A percentile compares a stretch with the other conserved stretches of the same genome.
Conservation (phyloP, 2,797 vertebrate species). For the Lithobates pipiens region DNA sequence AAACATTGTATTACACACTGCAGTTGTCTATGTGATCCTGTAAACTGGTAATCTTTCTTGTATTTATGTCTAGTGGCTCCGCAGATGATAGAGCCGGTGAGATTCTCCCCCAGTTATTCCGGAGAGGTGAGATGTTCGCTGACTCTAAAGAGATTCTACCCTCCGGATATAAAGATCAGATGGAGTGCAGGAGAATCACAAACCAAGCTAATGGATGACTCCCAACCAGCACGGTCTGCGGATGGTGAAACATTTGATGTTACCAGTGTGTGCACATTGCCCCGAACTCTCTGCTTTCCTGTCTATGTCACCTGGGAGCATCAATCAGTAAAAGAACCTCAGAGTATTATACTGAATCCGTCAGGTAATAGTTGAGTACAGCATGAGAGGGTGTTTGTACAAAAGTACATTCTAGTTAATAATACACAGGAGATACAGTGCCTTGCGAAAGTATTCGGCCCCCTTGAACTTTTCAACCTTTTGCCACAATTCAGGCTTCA, state of each 20-base stretch:
- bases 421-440: too few relatives aligned
- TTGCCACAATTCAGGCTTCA: too few relatives aligned
- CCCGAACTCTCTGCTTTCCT: neutral
- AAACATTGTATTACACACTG: too few relatives aligned
- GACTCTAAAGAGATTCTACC: neutral
- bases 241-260: neutral
- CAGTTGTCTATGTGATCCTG: too few relatives aligned
- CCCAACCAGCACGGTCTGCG: too few relatives aligned
- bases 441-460: too few relatives aligned
- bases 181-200: neutral
- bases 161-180: neutral
- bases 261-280: too few relatives aligned
- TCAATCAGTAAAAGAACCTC: neutral
- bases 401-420: too few relatives aligned
- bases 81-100: neutral
- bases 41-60: neutral
- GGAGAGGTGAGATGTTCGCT: slow-evolving; percentile 2
- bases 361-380: neutral
- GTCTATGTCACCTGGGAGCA: neutral
- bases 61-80: neutral
- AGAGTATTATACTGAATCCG: neutral
- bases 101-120: neutral
- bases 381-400: too few relatives aligned
- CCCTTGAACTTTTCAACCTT: too few relatives aligned
- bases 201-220: neutral